A percentile compares a stretch with the other conserved stretches of the same genome.
phyloP scores from a whole-genome alignment of 2,113 vertebrate genomes.

The Prinia subflava region DNA sequence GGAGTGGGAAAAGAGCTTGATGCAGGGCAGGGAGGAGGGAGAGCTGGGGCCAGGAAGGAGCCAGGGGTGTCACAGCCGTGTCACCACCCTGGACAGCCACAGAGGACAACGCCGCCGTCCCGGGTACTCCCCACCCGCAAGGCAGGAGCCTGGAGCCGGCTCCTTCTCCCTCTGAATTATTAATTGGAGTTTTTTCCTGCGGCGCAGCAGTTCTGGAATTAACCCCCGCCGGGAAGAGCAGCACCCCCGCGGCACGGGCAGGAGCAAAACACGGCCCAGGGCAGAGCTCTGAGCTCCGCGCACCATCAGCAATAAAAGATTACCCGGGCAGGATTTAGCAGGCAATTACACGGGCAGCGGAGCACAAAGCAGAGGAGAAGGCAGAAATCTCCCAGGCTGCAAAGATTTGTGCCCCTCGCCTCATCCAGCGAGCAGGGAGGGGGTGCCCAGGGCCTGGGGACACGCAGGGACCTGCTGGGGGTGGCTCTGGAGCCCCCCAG shows the following conservation, averaged over 20 bases:
- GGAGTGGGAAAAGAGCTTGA: background rate
- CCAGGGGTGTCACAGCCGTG: background rate
- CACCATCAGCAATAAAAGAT: background rate
- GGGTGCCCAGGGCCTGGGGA: background rate
- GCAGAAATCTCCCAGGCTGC: background rate
- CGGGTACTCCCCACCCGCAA: background rate
- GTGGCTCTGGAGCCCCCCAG: background rate
- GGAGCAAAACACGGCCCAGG: background rate
- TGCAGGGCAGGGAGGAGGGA: background rate
- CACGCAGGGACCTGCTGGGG: background rate
- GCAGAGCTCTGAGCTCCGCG: background rate
- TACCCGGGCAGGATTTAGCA: background rate
- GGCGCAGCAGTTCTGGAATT: background rate
- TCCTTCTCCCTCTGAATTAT: conserved; percentile 42
- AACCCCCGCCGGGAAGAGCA: background rate
- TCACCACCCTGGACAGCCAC: background rate
- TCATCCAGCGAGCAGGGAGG: rapidly evolving
- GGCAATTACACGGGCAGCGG: background rate
- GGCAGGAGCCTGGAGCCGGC: background rate
- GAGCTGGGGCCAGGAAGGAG: background rate
- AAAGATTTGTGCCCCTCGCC: background rate
- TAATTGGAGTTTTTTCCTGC: background rate
- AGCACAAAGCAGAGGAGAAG: background rate
- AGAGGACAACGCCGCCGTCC: background rate
- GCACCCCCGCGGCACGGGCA: background rate